Conservation (phyloP, 2,888 invertebrate species). For the Pardosa pseudoannulata region DNA sequence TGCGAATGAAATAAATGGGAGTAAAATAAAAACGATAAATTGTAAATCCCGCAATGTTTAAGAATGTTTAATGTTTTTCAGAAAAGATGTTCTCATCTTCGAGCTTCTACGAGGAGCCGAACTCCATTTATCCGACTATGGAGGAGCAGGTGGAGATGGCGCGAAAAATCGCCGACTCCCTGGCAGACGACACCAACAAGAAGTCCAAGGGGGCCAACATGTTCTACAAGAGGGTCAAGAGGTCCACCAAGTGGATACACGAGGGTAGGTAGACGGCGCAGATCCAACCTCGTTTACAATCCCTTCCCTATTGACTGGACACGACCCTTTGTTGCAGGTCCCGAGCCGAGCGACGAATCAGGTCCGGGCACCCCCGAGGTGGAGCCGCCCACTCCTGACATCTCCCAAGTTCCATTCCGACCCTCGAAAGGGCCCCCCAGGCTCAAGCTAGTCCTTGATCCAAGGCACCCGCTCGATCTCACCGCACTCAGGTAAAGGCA, state of each 20-base stretch:
- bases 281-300: no score
- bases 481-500: slow-evolving; percentile 80
- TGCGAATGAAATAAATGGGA: no score
- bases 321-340: slow-evolving; percentile 27
- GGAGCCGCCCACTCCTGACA: slow-evolving; percentile 53
- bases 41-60: no score
- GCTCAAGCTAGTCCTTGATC: slow-evolving; percentile 87
- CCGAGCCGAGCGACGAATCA: slow-evolving; percentile 63
- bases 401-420: slow-evolving; percentile 41
- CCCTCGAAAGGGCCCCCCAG: slow-evolving; percentile 75
- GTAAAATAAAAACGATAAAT: no score
- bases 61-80: no score
- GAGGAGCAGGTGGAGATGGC: slow-evolving; percentile 97
- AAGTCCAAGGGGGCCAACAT: slow-evolving; percentile 96
- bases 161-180: slow-evolving; percentile 91
- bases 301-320: no score
- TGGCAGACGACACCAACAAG: slow-evolving; percentile 94
- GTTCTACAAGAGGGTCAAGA: slow-evolving; percentile 96
- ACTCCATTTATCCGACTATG: slow-evolving; percentile 87
- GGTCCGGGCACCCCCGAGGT: slow-evolving; percentile 46
- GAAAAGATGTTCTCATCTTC: slow-evolving; percentile 90
- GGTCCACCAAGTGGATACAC: slow-evolving; percentile 96
- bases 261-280: slow-evolving; percentile 47
- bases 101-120: slow-evolving; percentile 87
- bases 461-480: slow-evolving; percentile 84